A percentile compares a stretch with the other conserved stretches of the same genome.
phyloP scores from a whole-genome alignment of 2,888 invertebrate species.

The Caenorhabditis virilis region DNA sequence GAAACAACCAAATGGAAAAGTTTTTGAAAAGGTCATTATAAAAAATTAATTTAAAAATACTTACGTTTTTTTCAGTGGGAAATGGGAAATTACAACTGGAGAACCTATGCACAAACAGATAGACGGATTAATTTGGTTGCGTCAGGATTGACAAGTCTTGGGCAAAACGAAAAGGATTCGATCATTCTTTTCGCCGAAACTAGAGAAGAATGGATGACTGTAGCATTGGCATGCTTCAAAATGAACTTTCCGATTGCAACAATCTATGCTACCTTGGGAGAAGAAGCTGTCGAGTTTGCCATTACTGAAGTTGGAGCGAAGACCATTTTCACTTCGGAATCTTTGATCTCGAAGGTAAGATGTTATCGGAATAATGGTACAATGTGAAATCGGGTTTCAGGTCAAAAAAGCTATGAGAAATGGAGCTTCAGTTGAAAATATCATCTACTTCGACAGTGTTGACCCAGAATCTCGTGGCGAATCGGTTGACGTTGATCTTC shows the following conservation, averaged over 20 bases:
- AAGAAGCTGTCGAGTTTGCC: conserved; percentile 93
- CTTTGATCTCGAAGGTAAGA: conserved; percentile 73
- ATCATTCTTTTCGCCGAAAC: conserved; percentile 96
- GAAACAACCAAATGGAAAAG: conserved; percentile 86
- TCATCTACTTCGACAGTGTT: conserved; percentile 62
- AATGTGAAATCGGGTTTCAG: conserved; percentile 10
- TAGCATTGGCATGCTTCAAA: conserved; percentile 93
- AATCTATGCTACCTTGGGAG: conserved; percentile 93
- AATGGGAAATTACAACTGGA: conserved; percentile 63
- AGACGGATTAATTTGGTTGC: conserved; percentile 49
- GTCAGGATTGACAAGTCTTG: conserved; percentile 80
- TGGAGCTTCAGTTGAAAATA: conserved; percentile 55
- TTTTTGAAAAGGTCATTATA: conserved; percentile 98
- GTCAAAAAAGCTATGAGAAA: conserved; percentile 57
- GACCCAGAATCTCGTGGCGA: conserved; percentile 45
- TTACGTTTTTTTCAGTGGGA: no score
- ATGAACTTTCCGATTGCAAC: conserved; percentile 91
- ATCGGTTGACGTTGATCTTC: conserved; percentile 33
- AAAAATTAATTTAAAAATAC: no score
- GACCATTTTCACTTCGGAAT: conserved; percentile 88
- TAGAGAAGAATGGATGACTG: conserved; percentile 94
- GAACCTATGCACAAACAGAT: conserved; percentile 54
- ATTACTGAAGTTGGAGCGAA: conserved; percentile 94
- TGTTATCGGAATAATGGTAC: no score
- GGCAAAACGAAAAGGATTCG: conserved; percentile 69